Base-by-base conservation (phyloP, 1,140 invertebrate species). In the Andrena cerasifolii region DNA sequence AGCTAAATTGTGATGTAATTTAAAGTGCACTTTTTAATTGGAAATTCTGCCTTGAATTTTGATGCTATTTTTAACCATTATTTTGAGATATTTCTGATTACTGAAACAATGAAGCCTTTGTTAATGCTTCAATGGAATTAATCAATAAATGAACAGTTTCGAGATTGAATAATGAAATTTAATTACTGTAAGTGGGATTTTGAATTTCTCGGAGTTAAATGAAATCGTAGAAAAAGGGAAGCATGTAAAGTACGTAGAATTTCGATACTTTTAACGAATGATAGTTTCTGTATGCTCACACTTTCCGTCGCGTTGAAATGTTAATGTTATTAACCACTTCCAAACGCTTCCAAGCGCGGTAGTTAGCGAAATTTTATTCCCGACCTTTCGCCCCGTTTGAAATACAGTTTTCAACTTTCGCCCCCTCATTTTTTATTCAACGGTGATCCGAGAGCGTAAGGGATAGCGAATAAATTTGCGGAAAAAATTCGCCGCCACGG, bases 381-480 rank as follows among this genome's bases (percentile, higher is more conserved):
- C 24, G 16, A 70, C 56, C 33, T 56, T 70, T 28, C 33, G n/a
- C 16, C 12, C 24, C 3, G 16, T 28, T 56, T 28, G 8, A 56
- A 70, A 70, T 36, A 33, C 51, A 54, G 18, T 40, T 56, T 59
- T 43, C 24, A 56, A 28, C 24, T 56, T 56, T n/a, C 24, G n/a
- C n/a, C n/a, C 0, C 33, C 33, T 28, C 18, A 31, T 28, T 58
- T 54, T 68, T 40, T 68, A 40, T 40, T n/a, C 66, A 21, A 3
- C 2, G 12, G 14, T 16, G 51, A 56, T 68, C 53, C 21, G 31
- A 36, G 31, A 36, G 16, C 10, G 33, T 21, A 40, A 6, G 10
- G 24, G 33, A n/a, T 16, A 54, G 16, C 24, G 24, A 40, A 28
- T 10, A 70, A 43, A 70, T 58, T 58, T 58, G n/a, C 53, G 24